phyloP scores from a whole-genome alignment of 2,797 vertebrate species.

The Clarias fuscus region DNA sequence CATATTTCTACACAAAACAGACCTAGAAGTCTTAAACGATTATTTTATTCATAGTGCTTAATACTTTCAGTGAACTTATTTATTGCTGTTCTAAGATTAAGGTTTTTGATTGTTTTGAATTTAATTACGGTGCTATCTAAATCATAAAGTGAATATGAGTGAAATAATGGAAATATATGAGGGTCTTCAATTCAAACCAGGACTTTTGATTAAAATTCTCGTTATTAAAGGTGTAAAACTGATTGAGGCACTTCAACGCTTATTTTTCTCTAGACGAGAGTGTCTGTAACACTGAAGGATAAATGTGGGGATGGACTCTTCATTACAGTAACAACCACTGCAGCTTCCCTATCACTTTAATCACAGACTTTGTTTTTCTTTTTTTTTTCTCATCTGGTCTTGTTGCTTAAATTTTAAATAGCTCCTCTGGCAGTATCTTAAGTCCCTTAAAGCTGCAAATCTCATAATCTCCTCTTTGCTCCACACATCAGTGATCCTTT shows the following conservation, averaged over 20 bases:
- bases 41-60: too few relatives aligned
- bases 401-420: conserved; percentile 54
- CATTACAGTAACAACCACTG: conserved; percentile 27
- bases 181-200: too few relatives aligned
- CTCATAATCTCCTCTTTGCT: conserved; percentile 74
- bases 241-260: too few relatives aligned
- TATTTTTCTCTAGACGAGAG: not conserved
- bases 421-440: conserved; percentile 66
- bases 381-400: conserved; percentile 31
- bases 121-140: not conserved
- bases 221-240: too few relatives aligned
- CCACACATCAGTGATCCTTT: conserved; percentile 62
- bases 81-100: too few relatives aligned
- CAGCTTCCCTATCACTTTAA: not conserved
- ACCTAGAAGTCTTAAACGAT: too few relatives aligned
- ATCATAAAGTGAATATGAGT: not conserved
- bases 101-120: too few relatives aligned
- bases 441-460: conserved; percentile 67
- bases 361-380: conserved; percentile 14
- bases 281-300: conserved; percentile 8
- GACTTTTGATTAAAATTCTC: too few relatives aligned
- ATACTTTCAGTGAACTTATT: too few relatives aligned
- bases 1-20: too few relatives aligned
- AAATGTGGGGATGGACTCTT: conserved; percentile 19
- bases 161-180: conserved; percentile 1